Evolutionary conservation across 2,888 invertebrate species (phyloP).

Genomic region (Apotomis capreana): DNA sequence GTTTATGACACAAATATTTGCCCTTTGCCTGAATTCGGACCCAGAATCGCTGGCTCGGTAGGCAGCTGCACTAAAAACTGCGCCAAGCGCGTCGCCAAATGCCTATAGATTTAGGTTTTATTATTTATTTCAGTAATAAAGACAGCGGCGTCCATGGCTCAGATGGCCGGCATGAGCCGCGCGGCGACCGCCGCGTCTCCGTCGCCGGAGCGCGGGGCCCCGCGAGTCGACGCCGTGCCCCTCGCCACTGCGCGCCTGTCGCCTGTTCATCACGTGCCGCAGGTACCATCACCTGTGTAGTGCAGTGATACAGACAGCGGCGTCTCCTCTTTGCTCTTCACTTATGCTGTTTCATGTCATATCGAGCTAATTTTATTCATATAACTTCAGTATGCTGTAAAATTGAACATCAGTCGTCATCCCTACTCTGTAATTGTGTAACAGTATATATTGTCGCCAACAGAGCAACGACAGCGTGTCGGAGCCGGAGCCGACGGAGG

Average conservation of each 20-base stretch:
- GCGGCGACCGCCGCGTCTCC: constrained; percentile 36
- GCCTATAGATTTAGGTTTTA: too few species aligned
- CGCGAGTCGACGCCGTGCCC: constrained; percentile 43
- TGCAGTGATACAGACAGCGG: neutral
- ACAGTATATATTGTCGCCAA: neutral
- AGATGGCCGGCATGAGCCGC: constrained; percentile 48
- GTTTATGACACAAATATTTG: too few species aligned
- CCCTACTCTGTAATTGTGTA: too few species aligned
- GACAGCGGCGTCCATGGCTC: constrained; percentile 56
- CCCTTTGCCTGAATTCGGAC: too few species aligned
- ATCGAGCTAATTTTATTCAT: too few species aligned
- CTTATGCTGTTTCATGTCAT: too few species aligned
- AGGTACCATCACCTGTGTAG: constrained; percentile 42
- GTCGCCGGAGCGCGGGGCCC: constrained; percentile 42
- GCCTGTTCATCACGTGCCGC: constrained; percentile 48
- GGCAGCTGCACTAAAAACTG: too few species aligned
- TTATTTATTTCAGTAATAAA: constrained; percentile 58
- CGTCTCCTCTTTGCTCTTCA: too few species aligned
- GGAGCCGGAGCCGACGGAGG: constrained; percentile 48
- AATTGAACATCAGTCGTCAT: too few species aligned
- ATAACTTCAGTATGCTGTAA: too few species aligned
- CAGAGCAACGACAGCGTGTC: constrained; percentile 45
- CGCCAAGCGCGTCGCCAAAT: too few species aligned
- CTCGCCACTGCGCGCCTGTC: constrained; percentile 53
- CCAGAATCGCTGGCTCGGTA: too few species aligned